Percentiles rank a stretch among this genome's conserved stretches.
Conservation (phyloP, 92 coral and sea anemone species). For the Palythoa grandiflora region DNA sequence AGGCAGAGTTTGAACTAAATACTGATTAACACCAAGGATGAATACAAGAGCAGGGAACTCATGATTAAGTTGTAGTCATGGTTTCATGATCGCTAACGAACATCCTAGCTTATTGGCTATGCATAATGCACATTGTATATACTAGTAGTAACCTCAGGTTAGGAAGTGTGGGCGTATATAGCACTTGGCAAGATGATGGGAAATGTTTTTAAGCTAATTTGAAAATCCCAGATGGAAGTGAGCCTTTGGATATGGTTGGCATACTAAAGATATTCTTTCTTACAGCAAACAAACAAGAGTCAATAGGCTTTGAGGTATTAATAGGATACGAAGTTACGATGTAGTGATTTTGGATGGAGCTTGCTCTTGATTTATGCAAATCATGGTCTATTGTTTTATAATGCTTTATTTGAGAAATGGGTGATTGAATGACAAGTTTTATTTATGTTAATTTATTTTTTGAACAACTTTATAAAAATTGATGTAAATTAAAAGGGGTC, state of each 20-base stretch:
- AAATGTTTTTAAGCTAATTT: constrained; percentile 18
- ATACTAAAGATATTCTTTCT: constrained; percentile 20
- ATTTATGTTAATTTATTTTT: constrained; percentile 15
- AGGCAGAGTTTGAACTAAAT: too few relatives aligned
- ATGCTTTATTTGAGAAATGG: constrained; percentile 11
- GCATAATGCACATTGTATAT: too few relatives aligned
- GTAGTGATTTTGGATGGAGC: neutral
- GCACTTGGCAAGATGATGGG: constrained; percentile 29
- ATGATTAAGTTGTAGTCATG: too few relatives aligned
- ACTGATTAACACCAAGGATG: too few relatives aligned
- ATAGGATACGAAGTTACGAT: neutral
- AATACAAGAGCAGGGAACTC: too few relatives aligned
- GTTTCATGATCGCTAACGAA: too few relatives aligned
- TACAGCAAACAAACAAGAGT: constrained; percentile 20
- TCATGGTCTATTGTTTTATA: constrained; percentile 1
- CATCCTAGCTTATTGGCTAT: too few relatives aligned
- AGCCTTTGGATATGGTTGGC: constrained; percentile 16
- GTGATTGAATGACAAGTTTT: constrained; percentile 28
- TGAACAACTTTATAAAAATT: constrained; percentile 32
- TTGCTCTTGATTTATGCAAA: neutral
- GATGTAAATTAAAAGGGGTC: constrained; percentile 38
- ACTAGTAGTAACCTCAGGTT: constrained; percentile 1
- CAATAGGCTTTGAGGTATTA: too few relatives aligned
- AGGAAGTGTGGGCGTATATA: constrained; percentile 31
- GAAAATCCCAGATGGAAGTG: constrained; percentile 20